Base-by-base conservation (phyloP, 2,888 invertebrate genomes). In the Torymus tubicola region DNA sequence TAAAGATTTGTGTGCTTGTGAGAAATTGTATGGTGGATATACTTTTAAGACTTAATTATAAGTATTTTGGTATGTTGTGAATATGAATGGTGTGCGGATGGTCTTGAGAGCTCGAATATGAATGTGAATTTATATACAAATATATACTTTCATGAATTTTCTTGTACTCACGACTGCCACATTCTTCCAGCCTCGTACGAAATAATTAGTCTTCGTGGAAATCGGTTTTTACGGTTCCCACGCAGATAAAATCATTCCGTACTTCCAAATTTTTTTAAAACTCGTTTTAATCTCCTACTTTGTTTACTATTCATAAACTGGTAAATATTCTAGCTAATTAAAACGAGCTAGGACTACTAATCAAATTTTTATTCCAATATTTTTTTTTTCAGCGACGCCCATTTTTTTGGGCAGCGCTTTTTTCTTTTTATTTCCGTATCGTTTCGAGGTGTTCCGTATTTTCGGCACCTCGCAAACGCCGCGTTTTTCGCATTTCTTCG, bases 401-500 rank as follows among this genome's bases (percentile, higher is more conserved):
- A 24, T 72, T 58, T 75, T 72, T 58, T 75, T 78, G 50, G 31
- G 42, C 24, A 21, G 31, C 21, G 72, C 50, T 67, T 55, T 13
- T 69, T 64, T 70, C 8, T 14, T 53, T 58, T 72, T 57, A 61
- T 65, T 73, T 69, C 11, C 24, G n/a, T 2, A 74, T 24, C 12
- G 42, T 55, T 50, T 78, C 65, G 31, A 71, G 65, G 24, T 57
- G 64, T 42, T 42, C 60, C 73, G 53, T 63, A 68, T 74, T 58
- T 74, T 78, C 78, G 73, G 57, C 70, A 70, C n/a, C 64, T 78
- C 57, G 65, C 65, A 50, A 18, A 70, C 81, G 78, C 78, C 81
- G 78, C 74, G 81, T 65, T 74, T 64, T 72, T 31, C 53, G 21
- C 52, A 21, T 16, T 18, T 24, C 71, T 0, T 64, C 70, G 65